phyloP scores from a whole-genome alignment of 2,888 invertebrate genomes.

The Meganola albula region DNA sequence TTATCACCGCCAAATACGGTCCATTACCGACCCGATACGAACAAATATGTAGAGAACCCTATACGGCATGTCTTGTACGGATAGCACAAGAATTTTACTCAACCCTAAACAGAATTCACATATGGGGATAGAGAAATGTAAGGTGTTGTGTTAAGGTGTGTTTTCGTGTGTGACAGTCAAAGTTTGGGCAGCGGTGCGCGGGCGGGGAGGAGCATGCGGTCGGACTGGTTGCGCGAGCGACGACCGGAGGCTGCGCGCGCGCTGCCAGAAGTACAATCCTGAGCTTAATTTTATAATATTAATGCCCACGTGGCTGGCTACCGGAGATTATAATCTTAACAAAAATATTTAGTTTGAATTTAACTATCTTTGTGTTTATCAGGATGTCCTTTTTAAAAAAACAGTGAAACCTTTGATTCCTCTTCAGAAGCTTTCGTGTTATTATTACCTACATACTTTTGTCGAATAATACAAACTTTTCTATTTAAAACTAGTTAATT shows the following conservation, averaged over 20 bases:
- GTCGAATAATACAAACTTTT: too few species aligned
- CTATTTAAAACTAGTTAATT: too few species aligned
- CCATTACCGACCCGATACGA: conserved; percentile 42
- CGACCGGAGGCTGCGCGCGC: conserved; percentile 75
- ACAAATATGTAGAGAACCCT: conserved; percentile 66
- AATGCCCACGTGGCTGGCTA: conserved; percentile 49
- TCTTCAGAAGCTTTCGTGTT: too few species aligned
- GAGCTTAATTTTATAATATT: conserved; percentile 49
- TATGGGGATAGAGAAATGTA: too few species aligned
- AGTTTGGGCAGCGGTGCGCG: conserved; percentile 55
- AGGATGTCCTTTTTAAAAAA: too few species aligned
- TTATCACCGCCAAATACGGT: conserved; percentile 46
- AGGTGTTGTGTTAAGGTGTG: conserved; percentile 23
- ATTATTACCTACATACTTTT: too few species aligned
- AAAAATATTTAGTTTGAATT: conserved; percentile 35
- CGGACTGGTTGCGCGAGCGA: conserved; percentile 73
- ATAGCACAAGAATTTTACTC: conserved; percentile 41
- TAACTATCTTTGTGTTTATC: too few species aligned
- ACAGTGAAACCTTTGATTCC: too few species aligned
- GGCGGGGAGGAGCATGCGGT: conserved; percentile 60
- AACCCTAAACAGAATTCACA: conserved; percentile 24
- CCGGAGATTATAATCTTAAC: conserved; percentile 34
- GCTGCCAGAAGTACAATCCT: conserved; percentile 51
- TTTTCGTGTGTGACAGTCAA: conserved; percentile 33
- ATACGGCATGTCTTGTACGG: conserved; percentile 64